These are phyloP conservation scores for Oryzias celebensis DNA, from an alignment of 2,113 vertebrate species.

Conservation along the genomic window DNA sequence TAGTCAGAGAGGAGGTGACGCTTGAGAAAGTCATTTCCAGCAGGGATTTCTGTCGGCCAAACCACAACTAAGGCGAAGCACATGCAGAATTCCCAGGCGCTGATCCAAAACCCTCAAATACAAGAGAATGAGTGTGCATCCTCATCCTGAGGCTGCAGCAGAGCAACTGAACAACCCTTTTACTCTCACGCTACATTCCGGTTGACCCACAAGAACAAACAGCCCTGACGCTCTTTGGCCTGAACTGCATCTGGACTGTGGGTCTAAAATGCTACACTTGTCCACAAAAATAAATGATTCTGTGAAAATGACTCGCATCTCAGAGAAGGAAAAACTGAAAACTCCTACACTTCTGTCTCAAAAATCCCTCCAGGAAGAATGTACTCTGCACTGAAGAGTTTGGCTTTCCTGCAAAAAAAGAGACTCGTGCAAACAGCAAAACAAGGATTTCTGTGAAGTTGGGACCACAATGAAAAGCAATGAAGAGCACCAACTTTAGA, in stretches of 20 bases:
- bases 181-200: slow-evolving; percentile 54
- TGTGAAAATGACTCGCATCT: neutral
- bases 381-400: no score
- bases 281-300: neutral
- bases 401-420: no score
- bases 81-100: slow-evolving; percentile 64
- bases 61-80: slow-evolving; percentile 67
- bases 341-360: neutral
- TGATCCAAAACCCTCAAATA: slow-evolving; percentile 59
- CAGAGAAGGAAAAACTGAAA: no score
- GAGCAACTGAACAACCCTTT: slow-evolving; percentile 45
- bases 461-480: no score
- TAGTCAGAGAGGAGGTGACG: slow-evolving; percentile 25
- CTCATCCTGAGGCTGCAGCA: slow-evolving; percentile 42
- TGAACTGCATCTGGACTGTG: neutral
- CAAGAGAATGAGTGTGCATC: slow-evolving; percentile 60
- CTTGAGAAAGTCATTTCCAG: slow-evolving; percentile 35
- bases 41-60: slow-evolving; percentile 31
- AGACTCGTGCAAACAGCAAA: no score
- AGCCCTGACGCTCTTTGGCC: no score
- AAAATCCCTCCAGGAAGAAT: neutral
- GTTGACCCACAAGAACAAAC: slow-evolving; percentile 31
- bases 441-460: no score
- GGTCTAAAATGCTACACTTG: neutral
- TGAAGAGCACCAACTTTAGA: no score